Percentiles rank a stretch among this genome's conserved stretches.
Evolutionary conservation across 2,888 invertebrate species (phyloP).

Genomic region (Cheilosia variabilis): DNA sequence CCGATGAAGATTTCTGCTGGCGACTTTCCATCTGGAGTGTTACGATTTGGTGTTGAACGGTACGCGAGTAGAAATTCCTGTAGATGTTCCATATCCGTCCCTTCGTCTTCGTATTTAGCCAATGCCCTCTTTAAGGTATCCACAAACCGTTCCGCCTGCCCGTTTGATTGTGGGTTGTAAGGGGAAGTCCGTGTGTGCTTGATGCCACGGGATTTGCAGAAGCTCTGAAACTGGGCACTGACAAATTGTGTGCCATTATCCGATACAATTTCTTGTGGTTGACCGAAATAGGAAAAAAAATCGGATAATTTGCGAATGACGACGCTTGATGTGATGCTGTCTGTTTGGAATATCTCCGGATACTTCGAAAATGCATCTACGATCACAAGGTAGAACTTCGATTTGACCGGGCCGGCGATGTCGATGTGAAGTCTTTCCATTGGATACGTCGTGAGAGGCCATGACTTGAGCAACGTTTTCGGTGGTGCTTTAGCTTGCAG

Average conservation of each 20-base stretch:
- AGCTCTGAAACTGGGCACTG: constrained; percentile 2
- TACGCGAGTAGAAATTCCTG: constrained; percentile 23
- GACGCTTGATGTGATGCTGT: constrained; percentile 45
- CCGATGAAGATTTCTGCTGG: no score
- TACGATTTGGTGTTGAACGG: constrained; percentile 5
- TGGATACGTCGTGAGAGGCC: constrained; percentile 66
- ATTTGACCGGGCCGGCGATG: constrained; percentile 62
- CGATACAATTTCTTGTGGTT: not conserved
- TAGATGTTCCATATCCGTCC: constrained; percentile 25
- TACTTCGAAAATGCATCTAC: constrained; percentile 8
- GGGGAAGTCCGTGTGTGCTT: not conserved
- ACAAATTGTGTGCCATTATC: not conserved
- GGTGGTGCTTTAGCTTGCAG: constrained; percentile 1
- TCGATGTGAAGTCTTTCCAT: constrained; percentile 76
- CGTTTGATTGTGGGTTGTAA: not conserved
- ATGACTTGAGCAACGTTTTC: constrained; percentile 45
- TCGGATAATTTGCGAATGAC: not conserved
- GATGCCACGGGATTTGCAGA: constrained; percentile 8
- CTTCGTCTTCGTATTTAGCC: not conserved
- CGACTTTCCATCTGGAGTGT: not conserved
- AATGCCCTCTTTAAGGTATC: constrained; percentile 3
- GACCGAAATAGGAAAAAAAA: constrained; percentile 26
- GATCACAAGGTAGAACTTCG: constrained; percentile 1
- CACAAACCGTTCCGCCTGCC: constrained; percentile 2
- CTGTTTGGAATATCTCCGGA: constrained; percentile 78